A percentile compares a stretch with the other conserved stretches of the same genome.
Evolutionary conservation across 2,113 vertebrate species (phyloP).

Genomic region (Sander lucioperca): DNA sequence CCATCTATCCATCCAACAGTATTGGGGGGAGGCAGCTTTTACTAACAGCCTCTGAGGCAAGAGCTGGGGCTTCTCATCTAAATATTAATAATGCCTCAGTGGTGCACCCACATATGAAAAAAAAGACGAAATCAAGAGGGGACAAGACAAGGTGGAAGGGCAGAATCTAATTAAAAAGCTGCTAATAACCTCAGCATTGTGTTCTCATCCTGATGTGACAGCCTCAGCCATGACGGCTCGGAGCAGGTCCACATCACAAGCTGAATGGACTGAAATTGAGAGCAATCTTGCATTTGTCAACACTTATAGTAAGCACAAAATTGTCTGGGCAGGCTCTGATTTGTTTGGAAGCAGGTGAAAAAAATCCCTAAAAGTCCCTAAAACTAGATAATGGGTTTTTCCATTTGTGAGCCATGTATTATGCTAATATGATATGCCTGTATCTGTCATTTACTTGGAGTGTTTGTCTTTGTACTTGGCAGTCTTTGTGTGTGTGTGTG

Average conservation of each 20-base stretch:
- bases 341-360: conserved; percentile 55
- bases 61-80: conserved; percentile 71
- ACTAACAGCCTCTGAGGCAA: conserved; percentile 69
- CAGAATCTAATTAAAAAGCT: conserved; percentile 78
- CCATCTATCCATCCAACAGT: conserved; percentile 39
- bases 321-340: conserved; percentile 41
- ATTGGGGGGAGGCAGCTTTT: conserved; percentile 48
- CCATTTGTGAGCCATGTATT: conserved; percentile 71
- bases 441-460: conserved; percentile 62
- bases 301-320: conserved; percentile 55
- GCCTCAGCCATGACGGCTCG: conserved; percentile 35
- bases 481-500: conserved; percentile 21
- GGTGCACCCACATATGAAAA: conserved; percentile 29
- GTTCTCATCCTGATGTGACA: conserved; percentile 63
- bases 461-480: conserved; percentile 62
- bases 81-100: conserved; percentile 79
- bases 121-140: conserved; percentile 50
- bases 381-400: conserved; percentile 70
- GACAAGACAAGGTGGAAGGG: conserved; percentile 46
- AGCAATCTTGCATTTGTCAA: conserved; percentile 59
- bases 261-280: conserved; percentile 50
- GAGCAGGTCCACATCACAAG: conserved; percentile 31
- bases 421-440: conserved; percentile 68
- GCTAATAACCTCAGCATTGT: conserved; percentile 62
- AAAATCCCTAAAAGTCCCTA: conserved; percentile 35